A percentile compares a stretch with the other conserved stretches of the same genome.
These are phyloP conservation scores for Myioborus melanocephalus DNA, from an alignment of 2,797 vertebrate species.

Conservation along the genomic window DNA sequence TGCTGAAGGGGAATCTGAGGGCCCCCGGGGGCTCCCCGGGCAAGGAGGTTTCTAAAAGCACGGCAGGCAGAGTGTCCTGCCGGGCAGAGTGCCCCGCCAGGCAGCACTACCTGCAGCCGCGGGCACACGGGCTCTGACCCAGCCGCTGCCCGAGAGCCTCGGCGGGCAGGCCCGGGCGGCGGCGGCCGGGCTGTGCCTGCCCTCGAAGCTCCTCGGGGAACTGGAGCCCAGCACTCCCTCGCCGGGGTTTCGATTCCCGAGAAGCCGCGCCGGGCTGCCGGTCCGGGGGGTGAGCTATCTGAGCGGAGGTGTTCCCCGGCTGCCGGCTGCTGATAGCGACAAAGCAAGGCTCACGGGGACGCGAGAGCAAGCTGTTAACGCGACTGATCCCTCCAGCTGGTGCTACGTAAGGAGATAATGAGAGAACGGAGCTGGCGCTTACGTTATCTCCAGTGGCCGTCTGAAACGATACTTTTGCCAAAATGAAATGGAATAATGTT, in stretches of 20 bases:
- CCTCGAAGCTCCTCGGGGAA: rapidly evolving
- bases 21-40: not conserved
- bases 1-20: rapidly evolving
- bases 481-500: not conserved
- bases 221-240: rapidly evolving
- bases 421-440: not conserved
- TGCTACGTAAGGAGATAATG: not conserved
- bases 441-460: not conserved
- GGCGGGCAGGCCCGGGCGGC: not conserved
- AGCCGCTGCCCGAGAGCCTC: not conserved
- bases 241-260: rapidly evolving
- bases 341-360: not conserved
- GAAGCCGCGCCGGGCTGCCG: not conserved
- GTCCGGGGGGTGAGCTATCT: not conserved
- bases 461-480: not conserved
- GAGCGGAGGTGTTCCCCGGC: not conserved
- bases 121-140: not conserved
- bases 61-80: not conserved
- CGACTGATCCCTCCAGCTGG: not conserved
- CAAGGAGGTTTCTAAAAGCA: not conserved
- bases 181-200: not conserved
- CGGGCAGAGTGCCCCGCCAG: rapidly evolving
- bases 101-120: rapidly evolving
- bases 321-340: constrained; percentile 24
- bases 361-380: not conserved